A percentile compares a stretch with the other conserved stretches of the same genome.
These are phyloP conservation scores for Catajapyx aquilonaris DNA, from an alignment of 1,140 invertebrate genomes.

Conservation along the genomic window DNA sequence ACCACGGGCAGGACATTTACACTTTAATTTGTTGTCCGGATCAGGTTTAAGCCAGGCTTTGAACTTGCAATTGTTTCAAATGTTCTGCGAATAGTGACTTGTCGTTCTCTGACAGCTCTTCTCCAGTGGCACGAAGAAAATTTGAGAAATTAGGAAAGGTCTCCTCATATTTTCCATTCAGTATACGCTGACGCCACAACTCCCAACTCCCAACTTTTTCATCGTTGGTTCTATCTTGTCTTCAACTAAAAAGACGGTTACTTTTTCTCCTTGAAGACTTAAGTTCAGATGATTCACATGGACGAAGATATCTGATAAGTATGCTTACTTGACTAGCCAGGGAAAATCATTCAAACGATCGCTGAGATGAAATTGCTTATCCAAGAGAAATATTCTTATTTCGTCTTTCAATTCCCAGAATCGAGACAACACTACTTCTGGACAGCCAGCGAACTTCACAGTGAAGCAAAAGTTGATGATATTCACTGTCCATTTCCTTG, in stretches of 20 bases:
- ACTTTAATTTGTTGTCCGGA: too few relatives aligned
- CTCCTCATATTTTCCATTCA: too few relatives aligned
- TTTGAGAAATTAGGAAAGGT: too few relatives aligned
- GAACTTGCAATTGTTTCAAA: too few relatives aligned
- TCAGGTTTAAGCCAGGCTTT: too few relatives aligned
- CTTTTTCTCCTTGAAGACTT: constrained; percentile 14
- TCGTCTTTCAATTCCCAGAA: background rate
- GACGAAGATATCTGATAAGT: constrained; percentile 14
- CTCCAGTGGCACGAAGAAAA: too few relatives aligned
- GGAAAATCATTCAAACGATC: constrained; percentile 3
- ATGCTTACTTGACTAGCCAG: constrained; percentile 11
- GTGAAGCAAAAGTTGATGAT: background rate
- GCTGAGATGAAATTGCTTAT: constrained; percentile 1
- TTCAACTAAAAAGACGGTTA: background rate
- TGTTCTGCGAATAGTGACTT: too few relatives aligned
- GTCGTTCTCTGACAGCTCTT: too few relatives aligned
- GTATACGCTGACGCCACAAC: too few relatives aligned
- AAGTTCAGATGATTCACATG: constrained; percentile 14
- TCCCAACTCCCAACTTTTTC: too few relatives aligned
- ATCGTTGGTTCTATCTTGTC: constrained; percentile 1
- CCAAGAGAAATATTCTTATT: constrained; percentile 6
- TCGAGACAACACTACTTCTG: background rate
- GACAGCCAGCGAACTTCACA: background rate
- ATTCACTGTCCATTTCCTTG: background rate
- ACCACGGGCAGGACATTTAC: too few relatives aligned